Percentiles rank a stretch among this genome's conserved stretches.
These are phyloP conservation scores for Zhengitettix transpicula DNA, from an alignment of 2,888 invertebrate genomes.

Conservation along the genomic window DNA sequence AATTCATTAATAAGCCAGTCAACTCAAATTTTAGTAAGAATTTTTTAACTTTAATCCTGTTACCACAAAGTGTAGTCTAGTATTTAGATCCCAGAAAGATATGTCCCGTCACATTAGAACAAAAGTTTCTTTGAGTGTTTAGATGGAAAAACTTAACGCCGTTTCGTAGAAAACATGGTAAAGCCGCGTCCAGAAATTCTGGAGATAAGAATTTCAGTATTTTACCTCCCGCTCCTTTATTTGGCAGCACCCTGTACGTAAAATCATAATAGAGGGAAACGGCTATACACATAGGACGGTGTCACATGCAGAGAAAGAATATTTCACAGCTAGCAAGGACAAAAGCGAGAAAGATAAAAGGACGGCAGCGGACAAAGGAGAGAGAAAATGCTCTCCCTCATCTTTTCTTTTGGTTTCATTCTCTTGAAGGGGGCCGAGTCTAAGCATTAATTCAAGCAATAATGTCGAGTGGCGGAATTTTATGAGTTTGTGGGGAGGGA, in stretches of 20 bases:
- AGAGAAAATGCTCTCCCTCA: slow-evolving; percentile 3
- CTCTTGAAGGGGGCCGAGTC: slow-evolving; percentile 4
- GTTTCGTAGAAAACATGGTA: too few relatives aligned
- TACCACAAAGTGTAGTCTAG: too few relatives aligned
- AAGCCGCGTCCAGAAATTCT: background rate
- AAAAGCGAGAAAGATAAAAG: slow-evolving; percentile 5
- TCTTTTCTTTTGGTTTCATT: slow-evolving; percentile 3
- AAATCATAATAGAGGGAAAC: background rate
- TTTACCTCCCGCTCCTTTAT: background rate
- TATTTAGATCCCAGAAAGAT: too few relatives aligned
- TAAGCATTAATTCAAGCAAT: slow-evolving; percentile 11
- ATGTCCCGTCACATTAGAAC: too few relatives aligned
- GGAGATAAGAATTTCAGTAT: background rate
- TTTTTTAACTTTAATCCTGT: too few relatives aligned
- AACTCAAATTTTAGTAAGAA: too few relatives aligned
- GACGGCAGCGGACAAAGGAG: background rate
- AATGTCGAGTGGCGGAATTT: slow-evolving; percentile 9
- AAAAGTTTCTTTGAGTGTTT: too few relatives aligned
- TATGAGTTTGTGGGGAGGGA: slow-evolving; percentile 8
- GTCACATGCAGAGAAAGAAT: slow-evolving; percentile 9
- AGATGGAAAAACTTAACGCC: too few relatives aligned
- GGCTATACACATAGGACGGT: background rate
- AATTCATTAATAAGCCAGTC: too few relatives aligned
- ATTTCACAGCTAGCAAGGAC: slow-evolving; percentile 8
- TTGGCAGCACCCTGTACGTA: background rate